Percentiles rank a stretch among this genome's conserved stretches.
These are phyloP conservation scores for Threskiornis aethiopicus DNA, from an alignment of 2,797 vertebrate genomes.

Conservation along the genomic window DNA sequence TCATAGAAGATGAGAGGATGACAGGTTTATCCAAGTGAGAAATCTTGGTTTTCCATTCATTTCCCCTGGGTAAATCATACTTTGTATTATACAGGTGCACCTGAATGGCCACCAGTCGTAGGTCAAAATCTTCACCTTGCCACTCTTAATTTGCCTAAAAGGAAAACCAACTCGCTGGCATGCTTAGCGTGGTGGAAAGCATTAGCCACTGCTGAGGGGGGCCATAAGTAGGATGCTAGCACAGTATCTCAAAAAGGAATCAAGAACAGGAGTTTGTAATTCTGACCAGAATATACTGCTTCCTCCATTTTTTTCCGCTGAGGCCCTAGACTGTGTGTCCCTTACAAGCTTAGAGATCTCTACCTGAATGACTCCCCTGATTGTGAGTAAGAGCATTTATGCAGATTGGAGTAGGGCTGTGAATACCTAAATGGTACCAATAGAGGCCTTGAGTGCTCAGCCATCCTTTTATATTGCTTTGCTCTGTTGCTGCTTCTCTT, in stretches of 20 bases:
- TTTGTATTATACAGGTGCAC: neutral
- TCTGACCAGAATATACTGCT: neutral
- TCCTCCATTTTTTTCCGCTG: neutral
- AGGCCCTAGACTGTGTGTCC: neutral
- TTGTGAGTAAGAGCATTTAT: neutral
- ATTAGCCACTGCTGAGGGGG: neutral
- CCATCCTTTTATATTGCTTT: neutral
- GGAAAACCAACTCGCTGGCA: neutral
- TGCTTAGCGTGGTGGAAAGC: neutral
- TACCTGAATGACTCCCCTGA: neutral
- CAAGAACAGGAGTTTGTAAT: neutral
- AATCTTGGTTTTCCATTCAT: neutral
- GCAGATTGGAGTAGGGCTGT: neutral
- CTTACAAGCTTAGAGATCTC: neutral
- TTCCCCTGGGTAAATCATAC: neutral
- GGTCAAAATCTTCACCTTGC: neutral
- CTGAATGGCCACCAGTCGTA: neutral
- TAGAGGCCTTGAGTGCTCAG: neutral
- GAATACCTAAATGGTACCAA: neutral
- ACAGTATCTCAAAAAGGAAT: neutral
- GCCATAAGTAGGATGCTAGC: neutral
- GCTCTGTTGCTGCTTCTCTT: neutral
- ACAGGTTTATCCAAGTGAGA: neutral
- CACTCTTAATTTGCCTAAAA: neutral
- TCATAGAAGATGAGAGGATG: constrained; percentile 7